Base-by-base conservation (phyloP, 1,140 invertebrate species). In the Conus betulinus region DNA sequence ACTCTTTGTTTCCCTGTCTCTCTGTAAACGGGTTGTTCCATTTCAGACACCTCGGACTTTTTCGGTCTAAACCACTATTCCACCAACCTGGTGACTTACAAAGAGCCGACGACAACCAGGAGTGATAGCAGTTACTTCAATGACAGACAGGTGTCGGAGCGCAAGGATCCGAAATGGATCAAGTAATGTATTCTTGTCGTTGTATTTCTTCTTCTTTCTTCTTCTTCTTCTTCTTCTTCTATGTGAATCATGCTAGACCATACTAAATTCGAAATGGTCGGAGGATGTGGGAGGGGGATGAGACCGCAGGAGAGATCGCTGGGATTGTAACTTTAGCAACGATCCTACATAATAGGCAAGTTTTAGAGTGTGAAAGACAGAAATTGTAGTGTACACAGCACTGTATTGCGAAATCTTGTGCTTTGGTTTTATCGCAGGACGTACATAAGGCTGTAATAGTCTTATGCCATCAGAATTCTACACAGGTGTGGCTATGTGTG, bases 1-100 rank as follows among this genome's bases (percentile, higher is more conserved):
- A n/a, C n/a, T n/a, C n/a, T 55, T 17, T 55, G 81, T 83, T 20
- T 83, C 51, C 23, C 11, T 55, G 81, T 23, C 11, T 55, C 11
- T 55, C 11, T 55, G 81, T 83, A 15, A 52, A 71, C 20, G 8
- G 7, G 5, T 84, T 74, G 82, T 74, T 84, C 51, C 53, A 60
- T 87, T 39, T 82, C 83, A 94, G 94, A 93, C 53, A 93, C 93
- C n/a, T 90, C 88, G 15, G 94, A 95, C 88, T 93, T 93, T 83
- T 89, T 94, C 79, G 93, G 93, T 52, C 85, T 94, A 15, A 95
- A 94, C 86, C 93, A 94, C 60, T 95, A 95, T 89, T 93, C 94
- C 17, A 91, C 94, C n/a, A 60, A 89, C 17, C 89, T 91, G 57
- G 92, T 92, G 25, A 85, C 79, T 6, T 78, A 87, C 3, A 20